Base-by-base conservation (phyloP, 2,113 vertebrate species). In the Coregonus clupeaformis region DNA sequence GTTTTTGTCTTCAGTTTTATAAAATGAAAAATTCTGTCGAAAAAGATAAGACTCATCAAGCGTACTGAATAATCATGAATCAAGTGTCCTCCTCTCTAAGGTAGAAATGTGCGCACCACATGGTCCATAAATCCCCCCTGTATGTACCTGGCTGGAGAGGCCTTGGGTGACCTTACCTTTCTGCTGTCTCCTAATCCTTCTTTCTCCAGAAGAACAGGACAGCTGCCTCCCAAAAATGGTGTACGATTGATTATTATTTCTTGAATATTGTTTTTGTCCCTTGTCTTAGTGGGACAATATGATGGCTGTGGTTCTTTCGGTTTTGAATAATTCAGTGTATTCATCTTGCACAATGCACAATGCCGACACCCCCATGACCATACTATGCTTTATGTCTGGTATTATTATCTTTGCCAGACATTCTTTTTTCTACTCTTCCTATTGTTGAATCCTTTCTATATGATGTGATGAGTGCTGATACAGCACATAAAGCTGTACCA, bases 11-110 rank as follows among this genome's bases (percentile, higher is more conserved):
- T 57, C 71, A 78, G 66, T 78, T 83, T 71, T 66, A 83, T 82
- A 68, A 49, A 84, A 77, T 67, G 70, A 78, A 80, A 74, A 60
- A 77, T 67, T 72, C 71, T 85, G 84, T 82, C 75, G 69, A 81
- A 80, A 60, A 85, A 91, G 88, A 92, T 91, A 90, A 90, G 86
- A 85, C 24, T 77, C 69, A 84, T 88, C 84, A 75, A 84, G 77
- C 57, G 78, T 79, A 87, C 79, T 69, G 77, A 81, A 47, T 80
- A 69, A 72, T 82, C 69, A 85, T 91, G 72, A 93, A 91, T 90
- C 88, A 91, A 83, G 72, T 59, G 59, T 87, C 73, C 72, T 85
- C 70, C 84, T 83, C 55, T 87, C 27, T 84, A 67, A 57, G 14
- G 77, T 76, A 71, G 63, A 74, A 86, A 84, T 89, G 84, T 92